phyloP scores from a whole-genome alignment of 2,797 vertebrate species.

The Acanthopagrus latus region DNA sequence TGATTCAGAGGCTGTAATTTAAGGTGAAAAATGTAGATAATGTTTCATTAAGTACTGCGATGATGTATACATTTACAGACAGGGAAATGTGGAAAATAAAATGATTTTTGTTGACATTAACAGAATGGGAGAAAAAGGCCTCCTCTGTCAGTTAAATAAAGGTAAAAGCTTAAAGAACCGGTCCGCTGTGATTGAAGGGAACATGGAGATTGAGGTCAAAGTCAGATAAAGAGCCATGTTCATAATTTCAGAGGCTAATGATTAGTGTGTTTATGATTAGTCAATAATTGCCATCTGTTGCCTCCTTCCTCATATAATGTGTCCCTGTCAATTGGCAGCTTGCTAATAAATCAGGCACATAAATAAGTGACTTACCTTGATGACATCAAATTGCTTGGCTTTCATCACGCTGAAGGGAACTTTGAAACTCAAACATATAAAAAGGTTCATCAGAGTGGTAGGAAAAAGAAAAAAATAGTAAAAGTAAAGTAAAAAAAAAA shows the following conservation, averaged over 20 bases:
- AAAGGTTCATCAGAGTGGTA: neutral
- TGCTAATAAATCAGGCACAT: conserved; percentile 34
- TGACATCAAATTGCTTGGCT: conserved; percentile 8
- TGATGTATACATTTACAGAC: neutral
- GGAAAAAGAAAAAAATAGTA: no score
- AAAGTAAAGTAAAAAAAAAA: no score
- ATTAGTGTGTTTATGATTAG: conserved; percentile 61
- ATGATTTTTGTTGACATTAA: neutral
- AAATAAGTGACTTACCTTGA: conserved; percentile 26
- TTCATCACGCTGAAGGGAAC: neutral
- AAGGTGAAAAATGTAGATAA: no score
- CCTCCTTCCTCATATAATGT: conserved; percentile 6
- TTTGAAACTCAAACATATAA: neutral
- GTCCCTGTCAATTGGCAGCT: conserved; percentile 20
- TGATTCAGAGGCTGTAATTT: no score
- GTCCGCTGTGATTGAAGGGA: neutral
- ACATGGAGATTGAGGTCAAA: conserved; percentile 26
- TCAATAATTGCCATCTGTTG: conserved; percentile 18
- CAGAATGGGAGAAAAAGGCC: neutral
- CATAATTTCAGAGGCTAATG: conserved; percentile 57
- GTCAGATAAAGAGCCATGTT: conserved; percentile 26
- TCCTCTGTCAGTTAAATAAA: conserved; percentile 1
- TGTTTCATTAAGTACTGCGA: neutral
- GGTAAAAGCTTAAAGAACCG: conserved; percentile 11
- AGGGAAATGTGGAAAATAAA: neutral